These are phyloP conservation scores for Lepidotrigona ventralis DNA, from an alignment of 1,140 invertebrate species.

Conservation along the genomic window DNA sequence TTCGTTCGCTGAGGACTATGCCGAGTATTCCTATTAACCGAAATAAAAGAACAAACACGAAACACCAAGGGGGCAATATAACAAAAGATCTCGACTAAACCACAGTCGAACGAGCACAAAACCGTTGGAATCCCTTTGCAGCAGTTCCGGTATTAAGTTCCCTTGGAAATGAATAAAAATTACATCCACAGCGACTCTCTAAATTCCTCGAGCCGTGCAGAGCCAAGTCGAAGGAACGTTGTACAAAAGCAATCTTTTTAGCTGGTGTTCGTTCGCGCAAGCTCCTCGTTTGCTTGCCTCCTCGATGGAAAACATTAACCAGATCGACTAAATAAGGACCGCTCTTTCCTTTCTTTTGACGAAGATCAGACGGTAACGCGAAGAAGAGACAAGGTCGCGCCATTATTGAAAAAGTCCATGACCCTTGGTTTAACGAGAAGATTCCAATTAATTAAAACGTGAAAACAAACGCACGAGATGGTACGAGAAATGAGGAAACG, in stretches of 20 bases:
- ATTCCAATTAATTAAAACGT: slow-evolving; percentile 12
- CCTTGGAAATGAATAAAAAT: slow-evolving; percentile 32
- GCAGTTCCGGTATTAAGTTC: slow-evolving; percentile 16
- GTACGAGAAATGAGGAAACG: too few relatives aligned
- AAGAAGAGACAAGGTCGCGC: not conserved
- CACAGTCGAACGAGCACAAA: not conserved
- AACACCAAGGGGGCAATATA: slow-evolving; percentile 17
- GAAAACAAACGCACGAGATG: too few relatives aligned
- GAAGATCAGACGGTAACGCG: not conserved
- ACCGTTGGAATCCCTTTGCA: slow-evolving; percentile 9
- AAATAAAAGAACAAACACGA: slow-evolving; percentile 4
- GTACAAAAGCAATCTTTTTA: slow-evolving; percentile 22
- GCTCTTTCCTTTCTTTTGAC: not conserved
- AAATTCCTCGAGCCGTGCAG: not conserved
- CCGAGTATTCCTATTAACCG: not conserved
- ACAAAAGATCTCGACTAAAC: not conserved
- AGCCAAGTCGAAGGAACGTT: not conserved
- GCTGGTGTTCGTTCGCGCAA: not conserved
- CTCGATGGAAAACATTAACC: slow-evolving; percentile 15
- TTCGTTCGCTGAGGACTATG: not conserved
- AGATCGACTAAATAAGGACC: slow-evolving; percentile 14
- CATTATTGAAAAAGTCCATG: too few relatives aligned
- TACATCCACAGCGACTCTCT: slow-evolving; percentile 14
- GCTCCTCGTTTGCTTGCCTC: not conserved
- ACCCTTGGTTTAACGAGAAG: not conserved